Evolutionary conservation across 53 echinoderm and acorn worm species (phyloP), one percentile per base, ranked within the genome.

Genomic region (Echinarachnius parma): DNA sequence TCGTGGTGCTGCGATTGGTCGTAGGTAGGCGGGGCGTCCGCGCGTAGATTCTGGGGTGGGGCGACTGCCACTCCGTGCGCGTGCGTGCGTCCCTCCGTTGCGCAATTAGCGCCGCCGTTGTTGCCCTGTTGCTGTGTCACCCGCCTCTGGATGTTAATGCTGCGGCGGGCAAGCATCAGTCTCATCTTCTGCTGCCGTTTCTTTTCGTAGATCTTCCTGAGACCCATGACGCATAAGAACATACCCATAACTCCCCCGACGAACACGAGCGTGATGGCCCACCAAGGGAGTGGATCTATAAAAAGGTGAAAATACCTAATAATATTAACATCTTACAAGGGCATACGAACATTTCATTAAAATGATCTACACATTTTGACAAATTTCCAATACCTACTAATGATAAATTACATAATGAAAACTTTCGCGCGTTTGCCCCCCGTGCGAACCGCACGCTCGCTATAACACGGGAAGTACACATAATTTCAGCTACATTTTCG

Each of bases 221-320:
- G 74, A n/a, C 28, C 39, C 33, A 72, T 18, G 3, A 72, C 39
- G 29, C 55, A 56, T 14, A 37, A 10, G 57, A 72, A 72, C 0
- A 72, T 5, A 4, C 57, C 44, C 9, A 72, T 5, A 19, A 72
- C 44, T 4, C 74, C 74, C 16, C 55, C 57, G 19, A 72, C 74
- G 57, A 72, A 72, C 35, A 72, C 56, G 27, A 72, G 20, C 16
- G 74, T 72, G 30, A 72, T 72, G 2, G 18, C 57, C 74, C 74
- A 72, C 74, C 74, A 72, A 26, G 74, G 74, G 3, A 72, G 35
- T 16, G 74, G 74, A 4, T 72, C 74, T 72, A 28, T 9, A 5
- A n/a, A n/a, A n/a, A n/a, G n/a, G n/a, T n/a, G n/a, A n/a, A n/a
- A n/a, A n/a, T n/a, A n/a, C n/a, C n/a, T n/a, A n/a, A n/a, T n/a